Evolutionary conservation across 1,140 invertebrate genomes (phyloP).

Genomic region (Parapsyche elsis): DNA sequence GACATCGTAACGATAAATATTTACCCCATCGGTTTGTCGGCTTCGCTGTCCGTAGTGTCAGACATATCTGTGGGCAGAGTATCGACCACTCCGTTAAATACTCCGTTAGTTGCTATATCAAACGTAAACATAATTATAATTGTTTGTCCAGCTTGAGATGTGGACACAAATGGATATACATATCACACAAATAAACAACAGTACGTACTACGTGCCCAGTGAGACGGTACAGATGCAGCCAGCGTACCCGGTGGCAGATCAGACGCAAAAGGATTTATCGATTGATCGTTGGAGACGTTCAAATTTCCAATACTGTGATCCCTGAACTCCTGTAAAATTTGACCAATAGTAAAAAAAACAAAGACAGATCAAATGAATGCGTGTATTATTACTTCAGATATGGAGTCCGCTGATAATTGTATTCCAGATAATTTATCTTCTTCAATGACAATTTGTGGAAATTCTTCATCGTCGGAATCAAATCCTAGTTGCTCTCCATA

Average conservation of each 20-base stretch:
- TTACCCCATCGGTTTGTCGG: constrained; percentile 69
- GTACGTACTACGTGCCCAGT: constrained; percentile 16
- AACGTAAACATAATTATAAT: constrained; percentile 6
- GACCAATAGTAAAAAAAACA: neutral
- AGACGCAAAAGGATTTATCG: neutral
- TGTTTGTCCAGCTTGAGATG: neutral
- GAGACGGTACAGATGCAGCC: neutral
- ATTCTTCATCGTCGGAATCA: constrained; percentile 93
- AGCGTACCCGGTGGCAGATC: neutral
- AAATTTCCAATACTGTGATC: constrained; percentile 11
- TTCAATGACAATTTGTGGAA: constrained; percentile 70
- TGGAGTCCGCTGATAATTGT: constrained; percentile 69
- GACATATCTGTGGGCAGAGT: constrained; percentile 79
- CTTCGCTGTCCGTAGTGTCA: constrained; percentile 85
- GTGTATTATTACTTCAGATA: constrained; percentile 64
- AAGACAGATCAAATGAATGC: neutral
- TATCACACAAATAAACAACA: neutral
- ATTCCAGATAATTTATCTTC: constrained; percentile 69
- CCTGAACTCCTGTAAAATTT: constrained; percentile 16
- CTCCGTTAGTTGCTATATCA: constrained; percentile 45
- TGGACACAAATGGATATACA: neutral
- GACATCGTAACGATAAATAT: constrained; percentile 41
- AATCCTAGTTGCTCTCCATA: constrained; percentile 94
- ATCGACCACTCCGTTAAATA: constrained; percentile 58
- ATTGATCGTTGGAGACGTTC: neutral